Percentiles rank a stretch among this genome's conserved stretches.
These are phyloP conservation scores for Emys orbicularis DNA, from an alignment of 2,797 vertebrate species.

Conservation along the genomic window DNA sequence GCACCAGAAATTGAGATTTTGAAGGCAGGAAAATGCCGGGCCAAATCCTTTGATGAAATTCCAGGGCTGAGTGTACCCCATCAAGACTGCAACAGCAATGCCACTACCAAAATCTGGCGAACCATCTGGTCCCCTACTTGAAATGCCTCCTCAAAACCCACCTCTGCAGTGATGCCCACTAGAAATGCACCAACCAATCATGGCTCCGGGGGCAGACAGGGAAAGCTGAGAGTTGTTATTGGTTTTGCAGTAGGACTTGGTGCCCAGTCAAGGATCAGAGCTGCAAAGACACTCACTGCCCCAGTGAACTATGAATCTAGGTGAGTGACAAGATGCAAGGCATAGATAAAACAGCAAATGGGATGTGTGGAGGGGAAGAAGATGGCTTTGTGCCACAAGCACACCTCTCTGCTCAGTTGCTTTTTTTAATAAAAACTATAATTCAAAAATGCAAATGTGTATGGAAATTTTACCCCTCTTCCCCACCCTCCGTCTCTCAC, in stretches of 20 bases:
- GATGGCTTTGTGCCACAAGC: not conserved
- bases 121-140: not conserved
- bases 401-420: not conserved
- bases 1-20: constrained; percentile 15
- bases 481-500: too few relatives aligned
- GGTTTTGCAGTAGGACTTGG: not conserved
- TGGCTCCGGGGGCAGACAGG: not conserved
- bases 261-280: not conserved
- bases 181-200: not conserved
- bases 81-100: not conserved
- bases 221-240: not conserved
- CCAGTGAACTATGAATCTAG: not conserved
- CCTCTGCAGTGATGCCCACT: not conserved
- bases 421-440: not conserved
- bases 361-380: not conserved
- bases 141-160: not conserved
- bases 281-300: not conserved
- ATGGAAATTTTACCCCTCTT: too few relatives aligned
- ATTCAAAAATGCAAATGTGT: too few relatives aligned
- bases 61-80: not conserved
- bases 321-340: not conserved
- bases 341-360: not conserved
- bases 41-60: not conserved
- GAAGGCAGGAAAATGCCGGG: not conserved
- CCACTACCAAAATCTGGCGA: fast-evolving